A percentile compares a stretch with the other conserved stretches of the same genome.
Evolutionary conservation across 2,888 invertebrate species (phyloP).

Genomic region (Cheilosia vernalis): DNA sequence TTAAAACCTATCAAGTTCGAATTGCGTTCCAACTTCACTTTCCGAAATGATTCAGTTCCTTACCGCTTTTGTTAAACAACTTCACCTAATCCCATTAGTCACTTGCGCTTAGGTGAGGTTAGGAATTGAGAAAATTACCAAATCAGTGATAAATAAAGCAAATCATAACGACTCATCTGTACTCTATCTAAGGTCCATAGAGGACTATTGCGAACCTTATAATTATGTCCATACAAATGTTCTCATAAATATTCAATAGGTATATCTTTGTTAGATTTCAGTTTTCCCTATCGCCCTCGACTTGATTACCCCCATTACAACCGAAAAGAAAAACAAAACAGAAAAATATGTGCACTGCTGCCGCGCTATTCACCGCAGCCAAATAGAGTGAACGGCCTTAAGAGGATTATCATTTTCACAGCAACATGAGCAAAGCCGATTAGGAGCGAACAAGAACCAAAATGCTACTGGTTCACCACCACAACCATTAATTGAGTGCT

Average conservation of each 20-base stretch:
- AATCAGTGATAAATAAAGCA: no score
- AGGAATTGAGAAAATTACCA: no score
- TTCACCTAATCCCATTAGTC: no score
- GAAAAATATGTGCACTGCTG: neutral
- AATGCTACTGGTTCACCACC: constrained; percentile 34
- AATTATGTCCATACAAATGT: constrained; percentile 53
- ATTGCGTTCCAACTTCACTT: no score
- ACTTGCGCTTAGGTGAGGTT: no score
- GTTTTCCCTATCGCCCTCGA: neutral
- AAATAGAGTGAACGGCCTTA: constrained; percentile 49
- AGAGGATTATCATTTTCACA: constrained; percentile 57
- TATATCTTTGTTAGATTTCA: constrained; percentile 3
- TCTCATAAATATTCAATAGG: constrained; percentile 68
- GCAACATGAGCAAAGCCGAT: constrained; percentile 54
- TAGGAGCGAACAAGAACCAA: constrained; percentile 25
- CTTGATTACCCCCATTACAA: constrained; percentile 7
- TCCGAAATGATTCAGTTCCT: no score
- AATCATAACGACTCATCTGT: no score
- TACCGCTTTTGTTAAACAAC: no score
- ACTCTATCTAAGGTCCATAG: neutral
- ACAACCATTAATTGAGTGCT: constrained; percentile 39
- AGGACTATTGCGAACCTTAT: constrained; percentile 14
- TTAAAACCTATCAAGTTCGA: no score
- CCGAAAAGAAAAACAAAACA: constrained; percentile 20
- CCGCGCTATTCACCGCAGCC: neutral